Percentiles rank a stretch among this genome's conserved stretches.
Evolutionary conservation across 1,140 invertebrate genomes (phyloP).

Genomic region (Matsumurasca onukii): DNA sequence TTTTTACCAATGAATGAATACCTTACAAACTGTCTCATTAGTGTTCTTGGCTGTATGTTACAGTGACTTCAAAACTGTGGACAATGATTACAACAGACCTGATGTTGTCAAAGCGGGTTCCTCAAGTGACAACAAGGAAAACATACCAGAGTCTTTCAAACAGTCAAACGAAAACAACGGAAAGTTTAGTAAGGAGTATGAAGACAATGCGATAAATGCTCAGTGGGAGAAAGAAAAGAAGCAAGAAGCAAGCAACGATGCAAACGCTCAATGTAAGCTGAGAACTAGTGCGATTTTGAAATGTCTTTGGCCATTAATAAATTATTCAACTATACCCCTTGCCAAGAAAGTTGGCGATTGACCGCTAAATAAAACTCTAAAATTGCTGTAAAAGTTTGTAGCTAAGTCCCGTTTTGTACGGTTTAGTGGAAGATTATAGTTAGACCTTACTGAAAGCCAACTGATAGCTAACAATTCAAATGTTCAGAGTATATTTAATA

Average conservation of each 20-base stretch:
- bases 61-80: constrained; percentile 34
- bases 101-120: constrained; percentile 32
- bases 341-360: not conserved
- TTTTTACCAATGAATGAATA: not conserved
- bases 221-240: constrained; percentile 34
- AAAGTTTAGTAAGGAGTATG: constrained; percentile 21
- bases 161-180: not conserved
- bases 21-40: not conserved
- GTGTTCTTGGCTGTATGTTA: constrained; percentile 13
- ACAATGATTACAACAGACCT: constrained; percentile 23
- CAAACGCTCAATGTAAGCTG: not conserved
- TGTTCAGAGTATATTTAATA: too few relatives aligned
- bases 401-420: not conserved
- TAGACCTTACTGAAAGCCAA: too few relatives aligned
- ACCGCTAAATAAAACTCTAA: not conserved
- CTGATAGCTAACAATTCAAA: too few relatives aligned
- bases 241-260: constrained; percentile 28
- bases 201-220: constrained; percentile 26
- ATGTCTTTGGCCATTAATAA: not conserved
- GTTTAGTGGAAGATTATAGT: not conserved
- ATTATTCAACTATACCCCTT: constrained; percentile 2
- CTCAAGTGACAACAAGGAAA: constrained; percentile 29
- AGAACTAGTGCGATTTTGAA: not conserved
- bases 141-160: constrained; percentile 28
- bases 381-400: not conserved